Base-by-base conservation (phyloP, 53 echinoderm and acorn worm species). In the Mesocentrotus franciscanus region DNA sequence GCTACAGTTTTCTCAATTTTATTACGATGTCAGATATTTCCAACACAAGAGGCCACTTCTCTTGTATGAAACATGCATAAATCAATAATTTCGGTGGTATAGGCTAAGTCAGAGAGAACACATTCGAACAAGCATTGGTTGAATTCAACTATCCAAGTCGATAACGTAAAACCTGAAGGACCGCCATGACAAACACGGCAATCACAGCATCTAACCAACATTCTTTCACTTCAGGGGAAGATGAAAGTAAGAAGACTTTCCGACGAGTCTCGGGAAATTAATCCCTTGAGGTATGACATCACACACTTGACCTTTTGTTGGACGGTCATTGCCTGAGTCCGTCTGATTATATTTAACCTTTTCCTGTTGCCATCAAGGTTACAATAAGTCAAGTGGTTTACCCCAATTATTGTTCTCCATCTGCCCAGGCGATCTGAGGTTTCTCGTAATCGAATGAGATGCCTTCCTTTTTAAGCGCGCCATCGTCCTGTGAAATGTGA, bases 241-340 rank as follows among this genome's bases (percentile, higher is more conserved):
- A 61, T 9, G 66, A 64, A 91, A 91, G 20, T 16, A 61, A 36
- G 39, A 17, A 61, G 35, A 27, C 15, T 32, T 59, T 91, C 64
- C 6, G 66, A 35, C 66, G 34, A 13, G n/a, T 91, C 66, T 15
- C 11, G 64, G 20, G 91, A 91, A 91, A 66, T 62, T 91, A 62
- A 64, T 91, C 64, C 91, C 61, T 35, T 36, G 26, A 35, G 91
- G 91, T 91, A 36, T 91, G 91, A 61, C 91, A 58, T 62, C 33
- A 16, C 66, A 91, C 24, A 62, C 66, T 91, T 66, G 91, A 91
- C 91, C 91, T 91, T 91, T 91, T 20, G 34, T 91, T 33, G 27
- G 39, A 91, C 68, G 91, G 91, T 91, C 91, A 66, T 91, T 57
- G 91, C 91, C 87, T 87, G n/a, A 58, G 29, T 87, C 87, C 17